Evolutionary conservation across 2,113 vertebrate species (phyloP), one percentile per base, ranked within the genome.

Genomic region (Rousettus leschenaultii): DNA sequence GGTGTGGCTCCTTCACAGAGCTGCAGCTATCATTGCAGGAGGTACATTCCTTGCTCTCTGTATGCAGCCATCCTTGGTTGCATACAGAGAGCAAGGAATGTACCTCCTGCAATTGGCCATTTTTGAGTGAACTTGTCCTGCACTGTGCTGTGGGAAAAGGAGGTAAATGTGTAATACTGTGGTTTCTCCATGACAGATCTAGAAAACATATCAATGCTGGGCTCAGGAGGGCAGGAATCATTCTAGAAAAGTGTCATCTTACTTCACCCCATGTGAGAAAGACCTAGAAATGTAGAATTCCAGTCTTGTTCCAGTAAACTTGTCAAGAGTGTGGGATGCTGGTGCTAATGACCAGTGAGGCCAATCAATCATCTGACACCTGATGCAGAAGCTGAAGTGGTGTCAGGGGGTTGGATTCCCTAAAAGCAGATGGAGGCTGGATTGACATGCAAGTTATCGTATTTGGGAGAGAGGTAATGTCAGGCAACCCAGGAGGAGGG

Each of bases 241-340:
- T 71, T 78, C 63, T 74, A 35, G 57, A 61, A 89, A 92, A 89
- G 14, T 18, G 48, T 35, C 30, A 68, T 77, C 15, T 71, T 78
- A 35, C 7, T 61, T 35, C 21, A 74, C 13, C 16, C 8, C 48
- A 51, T 43, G 51, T 73, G 57, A 90, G 80, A n/a, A 86, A 86
- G 57, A 86, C 15, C 26, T 75, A 65, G 59, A 74, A 21, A 38
- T 0, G 0, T 59, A 45, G 45, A 11, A 73, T 79, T 80, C 22
- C 38, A 80, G 30, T 92, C 43, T 71, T 74, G 4, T 55, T 80
- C 38, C 33, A 68, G 68, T 73, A 59, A 95, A 74, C 7, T 87
- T 59, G 40, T 28, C 38, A 73, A 53, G 33, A 15, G 68, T 55
- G 14, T 45, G 48, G 40, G 8, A 45, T 85, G 26, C 59, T 68